Conservation (phyloP, 2,113 vertebrate genomes). For the Cisticola juncidis region DNA sequence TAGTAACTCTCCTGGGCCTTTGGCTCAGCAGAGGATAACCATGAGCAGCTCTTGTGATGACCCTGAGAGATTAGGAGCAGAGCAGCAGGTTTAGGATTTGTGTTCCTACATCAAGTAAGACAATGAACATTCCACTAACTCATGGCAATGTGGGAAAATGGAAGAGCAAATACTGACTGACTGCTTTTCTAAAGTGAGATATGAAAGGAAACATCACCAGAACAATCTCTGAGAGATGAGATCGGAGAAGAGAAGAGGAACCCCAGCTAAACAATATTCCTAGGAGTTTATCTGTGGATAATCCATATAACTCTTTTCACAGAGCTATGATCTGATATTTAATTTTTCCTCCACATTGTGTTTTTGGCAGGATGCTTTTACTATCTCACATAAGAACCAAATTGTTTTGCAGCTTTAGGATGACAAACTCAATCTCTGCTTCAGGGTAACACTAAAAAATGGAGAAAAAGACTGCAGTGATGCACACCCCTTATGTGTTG, state of each 20-base stretch:
- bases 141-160: not conserved
- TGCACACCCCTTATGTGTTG: not conserved
- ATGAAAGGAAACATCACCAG: not conserved
- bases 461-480: not conserved
- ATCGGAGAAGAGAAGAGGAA: not conserved
- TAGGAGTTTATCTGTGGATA: slow-evolving; percentile 15
- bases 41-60: not conserved
- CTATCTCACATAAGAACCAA: not conserved
- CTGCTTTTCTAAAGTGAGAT: not conserved
- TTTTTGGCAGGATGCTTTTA: not conserved
- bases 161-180: not conserved
- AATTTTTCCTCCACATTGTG: not conserved
- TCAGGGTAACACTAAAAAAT: slow-evolving; percentile 17
- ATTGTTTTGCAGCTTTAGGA: not conserved
- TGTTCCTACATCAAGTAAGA: not conserved
- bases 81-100: not conserved
- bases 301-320: slow-evolving; percentile 8
- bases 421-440: slow-evolving; percentile 21
- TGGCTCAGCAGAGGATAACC: not conserved
- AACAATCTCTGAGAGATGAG: not conserved
- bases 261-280: not conserved
- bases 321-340: not conserved
- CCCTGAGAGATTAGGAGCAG: not conserved
- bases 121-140: not conserved
- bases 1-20: not conserved